Evolutionary conservation across 2,888 invertebrate species (phyloP).

Genomic region (Microctonus aethiopoides): DNA sequence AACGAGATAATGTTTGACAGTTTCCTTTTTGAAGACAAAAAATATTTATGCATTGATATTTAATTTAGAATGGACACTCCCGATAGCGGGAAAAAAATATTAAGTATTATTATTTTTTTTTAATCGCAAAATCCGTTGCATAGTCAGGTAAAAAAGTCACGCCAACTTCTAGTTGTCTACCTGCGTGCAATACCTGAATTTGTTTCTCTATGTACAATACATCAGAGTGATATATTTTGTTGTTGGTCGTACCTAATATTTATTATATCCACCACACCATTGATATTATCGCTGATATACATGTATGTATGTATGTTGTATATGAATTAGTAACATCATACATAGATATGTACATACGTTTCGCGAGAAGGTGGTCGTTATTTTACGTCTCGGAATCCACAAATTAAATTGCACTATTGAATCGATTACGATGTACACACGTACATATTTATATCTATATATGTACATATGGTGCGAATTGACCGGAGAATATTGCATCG

Average conservation of each 20-base stretch:
- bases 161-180: constrained; percentile 15
- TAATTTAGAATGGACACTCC: neutral
- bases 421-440: neutral
- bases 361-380: constrained; percentile 38
- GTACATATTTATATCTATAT: neutral
- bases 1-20: neutral
- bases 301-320: constrained; percentile 2
- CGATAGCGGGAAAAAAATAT: neutral
- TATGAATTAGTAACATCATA: constrained; percentile 41
- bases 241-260: constrained; percentile 8
- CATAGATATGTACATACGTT: constrained; percentile 35
- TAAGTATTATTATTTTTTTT: neutral
- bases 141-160: constrained; percentile 21
- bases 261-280: constrained; percentile 39
- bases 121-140: constrained; percentile 4
- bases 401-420: constrained; percentile 53
- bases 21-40: neutral
- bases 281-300: constrained; percentile 48
- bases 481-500: constrained; percentile 4
- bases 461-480: neutral
- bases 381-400: constrained; percentile 53
- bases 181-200: constrained; percentile 18
- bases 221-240: constrained; percentile 21
- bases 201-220: constrained; percentile 14
- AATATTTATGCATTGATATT: neutral